Evolutionary conservation across 1,140 invertebrate species (phyloP).

Genomic region (Zaprionus kolodkinae): DNA sequence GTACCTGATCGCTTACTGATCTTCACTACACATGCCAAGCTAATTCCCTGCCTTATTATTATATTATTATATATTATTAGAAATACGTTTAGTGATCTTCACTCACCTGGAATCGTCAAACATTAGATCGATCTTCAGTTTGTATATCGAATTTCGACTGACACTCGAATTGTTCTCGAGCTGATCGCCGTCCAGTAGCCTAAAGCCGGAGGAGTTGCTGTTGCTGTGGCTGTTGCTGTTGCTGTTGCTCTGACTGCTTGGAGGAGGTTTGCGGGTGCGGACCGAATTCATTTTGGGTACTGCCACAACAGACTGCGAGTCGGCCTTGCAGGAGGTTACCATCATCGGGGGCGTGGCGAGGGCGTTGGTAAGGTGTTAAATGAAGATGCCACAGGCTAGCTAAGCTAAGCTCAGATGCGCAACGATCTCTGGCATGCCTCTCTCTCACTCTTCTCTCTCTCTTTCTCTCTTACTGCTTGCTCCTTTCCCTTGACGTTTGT

Average conservation of each 20-base stretch:
- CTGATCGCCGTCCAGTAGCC: constrained; percentile 84
- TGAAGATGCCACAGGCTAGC: constrained; percentile 40
- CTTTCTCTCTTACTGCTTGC: not conserved
- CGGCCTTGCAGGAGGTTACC: constrained; percentile 82
- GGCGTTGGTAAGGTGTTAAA: constrained; percentile 15
- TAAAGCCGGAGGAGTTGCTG: constrained; percentile 83
- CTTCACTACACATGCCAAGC: not conserved
- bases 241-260: constrained; percentile 57
- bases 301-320: constrained; percentile 69
- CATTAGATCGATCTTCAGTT: constrained; percentile 92
- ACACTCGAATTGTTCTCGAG: constrained; percentile 86
- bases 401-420: not conserved
- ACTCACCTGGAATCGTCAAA: constrained; percentile 89
- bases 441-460: not conserved
- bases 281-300: constrained; percentile 78
- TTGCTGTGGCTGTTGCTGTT: constrained; percentile 42
- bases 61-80: too few relatives aligned
- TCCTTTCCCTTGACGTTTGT: constrained; percentile 13
- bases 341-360: constrained; percentile 47
- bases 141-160: constrained; percentile 88
- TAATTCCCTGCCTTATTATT: not conserved
- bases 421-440: not conserved
- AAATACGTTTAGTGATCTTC: not conserved
- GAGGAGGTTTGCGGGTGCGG: constrained; percentile 65
- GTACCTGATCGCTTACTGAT: not conserved